Base-by-base conservation (phyloP, 2,797 vertebrate species). In the Microchirus variegatus region DNA sequence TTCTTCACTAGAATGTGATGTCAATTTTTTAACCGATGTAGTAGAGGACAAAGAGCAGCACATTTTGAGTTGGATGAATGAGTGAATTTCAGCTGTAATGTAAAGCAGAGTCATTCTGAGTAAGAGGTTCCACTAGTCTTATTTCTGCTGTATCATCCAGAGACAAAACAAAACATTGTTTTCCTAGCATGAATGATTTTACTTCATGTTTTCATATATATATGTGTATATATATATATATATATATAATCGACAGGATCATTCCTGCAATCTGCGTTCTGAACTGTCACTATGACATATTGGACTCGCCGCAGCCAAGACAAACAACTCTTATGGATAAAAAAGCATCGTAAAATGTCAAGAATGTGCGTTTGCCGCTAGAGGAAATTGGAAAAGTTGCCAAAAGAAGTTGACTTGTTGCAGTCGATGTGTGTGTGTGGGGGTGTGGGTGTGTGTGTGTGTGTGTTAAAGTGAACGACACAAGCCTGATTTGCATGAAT, bases 401-500 rank as follows among this genome's bases (percentile, higher is more conserved):
- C 55, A 48, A 57, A 62, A 52, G 41, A 69, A 78, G 47, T 64
- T 76, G 58, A 37, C 51, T 67, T 17, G 48, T 38, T 42, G n/a
- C 37, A 60, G 43, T 43, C 35, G 44, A n/a, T n/a, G n/a, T n/a
- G n/a, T n/a, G n/a, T n/a, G n/a, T n/a, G n/a, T n/a, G n/a, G n/a
- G n/a, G n/a, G n/a, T 22, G 1, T 22, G 22, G 3, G 22, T 22
- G 22, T 22, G 22, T 22, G 22, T 22, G 22, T 22, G 37, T 67
- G 52, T 67, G 64, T 59, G 35, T 75, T 66, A 62, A 73, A 76
- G 62, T 54, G 59, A 72, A 58, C 50, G 53, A 26, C 52, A 53
- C 13, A 49, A 46, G 19, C 10, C 50, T 61, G 44, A 58, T 79
- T 84, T 73, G 57, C 69, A 80, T 77, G 64, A 67, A 63, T 54